Evolutionary conservation across 1,140 invertebrate genomes (phyloP).

Genomic region (Portunus trituberculatus): DNA sequence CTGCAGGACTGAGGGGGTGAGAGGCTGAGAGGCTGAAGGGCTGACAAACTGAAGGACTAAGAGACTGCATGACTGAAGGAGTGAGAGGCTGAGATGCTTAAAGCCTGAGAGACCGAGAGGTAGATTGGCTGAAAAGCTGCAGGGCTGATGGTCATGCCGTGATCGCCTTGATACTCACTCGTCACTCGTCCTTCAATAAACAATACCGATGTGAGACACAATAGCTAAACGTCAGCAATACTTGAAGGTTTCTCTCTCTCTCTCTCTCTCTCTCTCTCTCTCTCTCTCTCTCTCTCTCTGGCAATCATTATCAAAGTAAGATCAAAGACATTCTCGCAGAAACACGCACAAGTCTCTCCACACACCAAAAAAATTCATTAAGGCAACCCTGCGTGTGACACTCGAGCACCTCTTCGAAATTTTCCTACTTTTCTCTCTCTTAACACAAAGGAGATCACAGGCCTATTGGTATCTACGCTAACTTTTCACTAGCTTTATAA

Average conservation of each 20-base stretch:
- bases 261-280: slow-evolving; percentile 45
- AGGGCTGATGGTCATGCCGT: background rate
- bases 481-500: too few relatives aligned
- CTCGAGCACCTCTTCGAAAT: too few relatives aligned
- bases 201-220: too few relatives aligned
- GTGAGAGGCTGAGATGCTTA: background rate
- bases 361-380: too few relatives aligned
- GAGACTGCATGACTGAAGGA: background rate
- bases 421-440: too few relatives aligned
- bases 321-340: background rate
- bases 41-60: background rate
- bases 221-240: too few relatives aligned
- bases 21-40: background rate
- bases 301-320: background rate
- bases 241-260: background rate
- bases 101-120: slow-evolving; percentile 5
- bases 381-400: too few relatives aligned
- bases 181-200: too few relatives aligned
- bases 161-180: too few relatives aligned
- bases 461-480: too few relatives aligned
- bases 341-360: too few relatives aligned
- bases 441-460: too few relatives aligned
- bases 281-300: slow-evolving; percentile 41
- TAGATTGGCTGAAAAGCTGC: background rate
- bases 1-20: background rate